These are phyloP conservation scores for Papilio gigon DNA, from an alignment of 2,888 invertebrate species.

Conservation along the genomic window DNA sequence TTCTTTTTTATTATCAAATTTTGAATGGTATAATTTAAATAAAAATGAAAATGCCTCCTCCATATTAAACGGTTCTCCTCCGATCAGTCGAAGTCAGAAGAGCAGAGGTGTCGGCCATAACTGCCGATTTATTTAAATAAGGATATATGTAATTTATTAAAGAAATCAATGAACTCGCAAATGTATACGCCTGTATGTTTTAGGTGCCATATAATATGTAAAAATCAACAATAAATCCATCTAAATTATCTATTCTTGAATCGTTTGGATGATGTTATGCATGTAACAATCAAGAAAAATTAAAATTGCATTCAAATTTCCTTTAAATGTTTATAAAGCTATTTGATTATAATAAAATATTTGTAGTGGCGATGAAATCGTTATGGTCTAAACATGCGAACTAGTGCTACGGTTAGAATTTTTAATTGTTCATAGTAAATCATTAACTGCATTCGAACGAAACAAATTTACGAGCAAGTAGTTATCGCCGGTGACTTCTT, in stretches of 20 bases:
- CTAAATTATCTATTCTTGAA: slow-evolving; percentile 47
- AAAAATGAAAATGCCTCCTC: slow-evolving; percentile 27
- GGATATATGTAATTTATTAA: slow-evolving; percentile 46
- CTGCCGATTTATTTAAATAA: slow-evolving; percentile 68
- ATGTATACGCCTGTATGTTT: slow-evolving; percentile 42
- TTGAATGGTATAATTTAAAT: background rate
- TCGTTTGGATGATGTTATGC: slow-evolving; percentile 45
- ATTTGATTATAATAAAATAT: background rate
- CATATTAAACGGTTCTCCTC: slow-evolving; percentile 30
- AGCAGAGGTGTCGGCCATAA: slow-evolving; percentile 55
- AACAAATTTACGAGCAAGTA: too few species aligned
- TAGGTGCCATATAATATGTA: slow-evolving; percentile 42
- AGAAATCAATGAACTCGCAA: slow-evolving; percentile 41
- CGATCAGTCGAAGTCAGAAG: slow-evolving; percentile 43
- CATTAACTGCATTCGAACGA: too few species aligned
- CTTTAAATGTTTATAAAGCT: background rate
- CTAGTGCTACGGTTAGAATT: too few species aligned
- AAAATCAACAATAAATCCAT: slow-evolving; percentile 49
- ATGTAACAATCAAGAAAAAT: background rate
- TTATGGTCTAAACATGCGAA: too few species aligned
- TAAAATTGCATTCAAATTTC: background rate
- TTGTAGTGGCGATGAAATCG: too few species aligned
- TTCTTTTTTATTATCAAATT: too few species aligned
- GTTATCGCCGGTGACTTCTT: too few species aligned
- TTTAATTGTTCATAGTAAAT: too few species aligned